Conservation (phyloP, 2,797 vertebrate genomes). For the Tokudaia muenninki region DNA sequence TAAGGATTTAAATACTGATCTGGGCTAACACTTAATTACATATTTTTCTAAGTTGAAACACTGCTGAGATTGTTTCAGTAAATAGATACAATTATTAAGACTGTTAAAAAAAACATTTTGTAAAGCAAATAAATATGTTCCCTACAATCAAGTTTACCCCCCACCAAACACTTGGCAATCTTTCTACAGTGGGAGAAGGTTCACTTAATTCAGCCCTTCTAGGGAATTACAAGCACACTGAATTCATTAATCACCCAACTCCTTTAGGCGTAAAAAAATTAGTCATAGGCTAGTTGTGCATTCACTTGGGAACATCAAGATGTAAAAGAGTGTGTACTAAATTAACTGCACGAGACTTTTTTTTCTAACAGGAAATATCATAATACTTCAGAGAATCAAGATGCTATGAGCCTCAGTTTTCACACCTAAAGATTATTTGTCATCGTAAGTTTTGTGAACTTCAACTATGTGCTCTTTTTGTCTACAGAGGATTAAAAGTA, state of each 20-base stretch:
- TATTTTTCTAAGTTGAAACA: constrained; percentile 36
- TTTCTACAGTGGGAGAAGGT: background rate
- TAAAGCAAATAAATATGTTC: constrained; percentile 68
- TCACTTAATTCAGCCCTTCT: background rate
- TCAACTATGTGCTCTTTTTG: background rate
- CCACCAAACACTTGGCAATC: background rate
- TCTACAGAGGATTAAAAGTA: background rate
- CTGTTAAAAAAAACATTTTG: constrained; percentile 35
- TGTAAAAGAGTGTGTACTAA: constrained; percentile 45
- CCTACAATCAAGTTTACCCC: background rate
- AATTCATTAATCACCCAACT: constrained; percentile 59
- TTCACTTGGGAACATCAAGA: constrained; percentile 58
- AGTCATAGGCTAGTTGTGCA: constrained; percentile 6
- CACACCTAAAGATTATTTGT: constrained; percentile 3
- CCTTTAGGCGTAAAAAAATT: constrained; percentile 45
- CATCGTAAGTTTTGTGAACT: background rate
- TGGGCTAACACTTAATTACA: constrained; percentile 50
- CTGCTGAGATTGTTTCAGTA: constrained; percentile 41
- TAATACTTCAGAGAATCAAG: background rate
- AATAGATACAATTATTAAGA: constrained; percentile 44
- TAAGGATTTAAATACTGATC: constrained; percentile 50
- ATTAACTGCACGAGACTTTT: background rate
- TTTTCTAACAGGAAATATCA: background rate
- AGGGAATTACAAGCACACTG: background rate
- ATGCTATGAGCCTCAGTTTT: background rate